Conservation (phyloP, 1,140 invertebrate species). For the Papilio aristodemus region DNA sequence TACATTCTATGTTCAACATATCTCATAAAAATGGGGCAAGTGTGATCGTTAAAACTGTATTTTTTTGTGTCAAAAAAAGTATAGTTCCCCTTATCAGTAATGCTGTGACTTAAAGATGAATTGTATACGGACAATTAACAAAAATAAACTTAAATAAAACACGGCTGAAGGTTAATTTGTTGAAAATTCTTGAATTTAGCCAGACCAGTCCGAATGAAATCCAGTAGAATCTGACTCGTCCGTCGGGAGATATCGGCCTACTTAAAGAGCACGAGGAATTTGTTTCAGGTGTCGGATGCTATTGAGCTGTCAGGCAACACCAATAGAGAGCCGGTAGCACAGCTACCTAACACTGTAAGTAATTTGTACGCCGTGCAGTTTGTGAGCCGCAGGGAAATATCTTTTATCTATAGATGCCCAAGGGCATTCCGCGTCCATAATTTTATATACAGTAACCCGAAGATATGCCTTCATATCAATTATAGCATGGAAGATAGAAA, state of each 20-base stretch:
- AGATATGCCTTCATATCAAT: background rate
- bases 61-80: no score
- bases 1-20: no score
- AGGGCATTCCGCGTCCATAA: background rate
- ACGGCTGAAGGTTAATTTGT: background rate
- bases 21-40: no score
- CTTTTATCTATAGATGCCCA: background rate
- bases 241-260: conserved; percentile 59
- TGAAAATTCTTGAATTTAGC: background rate
- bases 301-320: conserved; percentile 63
- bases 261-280: conserved; percentile 54
- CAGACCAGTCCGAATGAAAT: conserved; percentile 41
- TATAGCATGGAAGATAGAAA: background rate
- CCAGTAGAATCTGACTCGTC: conserved; percentile 40
- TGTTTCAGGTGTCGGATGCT: conserved; percentile 69
- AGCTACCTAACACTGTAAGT: conserved; percentile 69
- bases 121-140: no score
- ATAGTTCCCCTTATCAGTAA: no score
- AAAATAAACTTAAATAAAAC: background rate
- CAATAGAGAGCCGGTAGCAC: conserved; percentile 62
- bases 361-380: conserved; percentile 29
- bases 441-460: background rate
- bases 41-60: no score
- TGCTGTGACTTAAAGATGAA: no score
- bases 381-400: conserved; percentile 26